These are phyloP conservation scores for Blennius ocellaris DNA, from an alignment of 2,113 vertebrate species.

Conservation along the genomic window DNA sequence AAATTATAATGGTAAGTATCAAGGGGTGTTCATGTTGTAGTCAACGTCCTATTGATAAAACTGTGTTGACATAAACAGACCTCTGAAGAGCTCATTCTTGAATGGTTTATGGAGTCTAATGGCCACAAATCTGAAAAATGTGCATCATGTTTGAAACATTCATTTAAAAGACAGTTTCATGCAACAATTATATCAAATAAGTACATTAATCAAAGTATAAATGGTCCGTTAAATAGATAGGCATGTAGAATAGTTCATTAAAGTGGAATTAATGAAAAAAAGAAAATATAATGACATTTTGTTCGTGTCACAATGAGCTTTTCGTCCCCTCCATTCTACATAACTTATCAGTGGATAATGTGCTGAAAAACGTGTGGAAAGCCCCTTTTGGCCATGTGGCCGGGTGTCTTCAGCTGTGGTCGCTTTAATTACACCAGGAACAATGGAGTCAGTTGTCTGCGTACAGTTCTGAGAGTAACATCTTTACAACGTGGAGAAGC, in stretches of 20 bases:
- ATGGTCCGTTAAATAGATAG: not conserved
- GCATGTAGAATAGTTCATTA: not conserved
- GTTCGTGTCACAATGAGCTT: slow-evolving; percentile 3
- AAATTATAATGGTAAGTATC: no score
- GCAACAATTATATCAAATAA: not conserved
- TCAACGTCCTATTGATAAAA: no score
- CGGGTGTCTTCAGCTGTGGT: slow-evolving; percentile 81
- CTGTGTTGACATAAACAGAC: no score
- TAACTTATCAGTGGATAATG: slow-evolving; percentile 3
- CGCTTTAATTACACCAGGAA: slow-evolving; percentile 85
- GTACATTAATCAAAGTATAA: not conserved
- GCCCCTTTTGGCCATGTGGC: slow-evolving; percentile 64
- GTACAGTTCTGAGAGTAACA: slow-evolving; percentile 76
- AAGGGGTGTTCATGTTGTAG: no score
- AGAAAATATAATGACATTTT: not conserved
- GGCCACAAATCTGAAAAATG: not conserved
- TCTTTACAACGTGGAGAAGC: slow-evolving; percentile 82
- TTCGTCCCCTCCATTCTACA: not conserved
- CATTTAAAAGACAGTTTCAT: not conserved
- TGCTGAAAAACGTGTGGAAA: slow-evolving; percentile 43
- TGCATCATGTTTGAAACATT: not conserved
- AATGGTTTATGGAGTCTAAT: not conserved
- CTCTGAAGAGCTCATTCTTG: no score
- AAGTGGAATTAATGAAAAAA: not conserved
- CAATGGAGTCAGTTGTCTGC: slow-evolving; percentile 87